These are phyloP conservation scores for Himalopsyche tibetana DNA, from an alignment of 2,888 invertebrate species.

Conservation along the genomic window DNA sequence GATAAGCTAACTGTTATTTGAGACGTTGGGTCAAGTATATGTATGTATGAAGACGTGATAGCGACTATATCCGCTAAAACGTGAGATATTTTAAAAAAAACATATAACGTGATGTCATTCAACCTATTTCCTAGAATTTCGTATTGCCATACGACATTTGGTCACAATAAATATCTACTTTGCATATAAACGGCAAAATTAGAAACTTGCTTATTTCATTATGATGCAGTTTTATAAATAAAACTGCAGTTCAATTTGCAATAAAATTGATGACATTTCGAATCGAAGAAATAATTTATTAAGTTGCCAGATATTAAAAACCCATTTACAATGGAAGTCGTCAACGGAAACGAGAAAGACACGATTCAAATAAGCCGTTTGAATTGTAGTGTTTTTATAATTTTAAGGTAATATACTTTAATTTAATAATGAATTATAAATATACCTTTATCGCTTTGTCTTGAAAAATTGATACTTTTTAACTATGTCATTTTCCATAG, in stretches of 20 bases:
- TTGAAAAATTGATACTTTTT: too few species aligned
- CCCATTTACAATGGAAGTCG: too few species aligned
- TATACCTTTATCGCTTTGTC: too few species aligned
- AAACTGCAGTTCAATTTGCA: too few species aligned
- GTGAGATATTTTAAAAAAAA: conserved; percentile 48
- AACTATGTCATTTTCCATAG: too few species aligned
- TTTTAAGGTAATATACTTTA: too few species aligned
- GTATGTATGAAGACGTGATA: conserved; percentile 40
- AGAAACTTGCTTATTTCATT: neutral
- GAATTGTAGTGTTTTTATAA: too few species aligned
- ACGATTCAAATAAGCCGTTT: too few species aligned
- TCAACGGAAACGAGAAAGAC: too few species aligned
- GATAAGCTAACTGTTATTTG: conserved; percentile 48
- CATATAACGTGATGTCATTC: conserved; percentile 47
- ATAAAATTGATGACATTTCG: neutral
- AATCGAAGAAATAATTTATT: too few species aligned
- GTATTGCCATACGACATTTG: neutral
- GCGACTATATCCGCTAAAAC: conserved; percentile 44
- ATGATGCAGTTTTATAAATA: neutral
- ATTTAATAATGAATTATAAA: too few species aligned
- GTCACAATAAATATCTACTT: conserved; percentile 28
- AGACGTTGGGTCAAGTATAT: conserved; percentile 48
- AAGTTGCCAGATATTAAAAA: too few species aligned
- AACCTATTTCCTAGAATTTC: conserved; percentile 3
- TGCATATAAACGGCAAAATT: conserved; percentile 20